These are phyloP conservation scores for Pocota personata DNA, from an alignment of 2,888 invertebrate genomes.

Conservation along the genomic window DNA sequence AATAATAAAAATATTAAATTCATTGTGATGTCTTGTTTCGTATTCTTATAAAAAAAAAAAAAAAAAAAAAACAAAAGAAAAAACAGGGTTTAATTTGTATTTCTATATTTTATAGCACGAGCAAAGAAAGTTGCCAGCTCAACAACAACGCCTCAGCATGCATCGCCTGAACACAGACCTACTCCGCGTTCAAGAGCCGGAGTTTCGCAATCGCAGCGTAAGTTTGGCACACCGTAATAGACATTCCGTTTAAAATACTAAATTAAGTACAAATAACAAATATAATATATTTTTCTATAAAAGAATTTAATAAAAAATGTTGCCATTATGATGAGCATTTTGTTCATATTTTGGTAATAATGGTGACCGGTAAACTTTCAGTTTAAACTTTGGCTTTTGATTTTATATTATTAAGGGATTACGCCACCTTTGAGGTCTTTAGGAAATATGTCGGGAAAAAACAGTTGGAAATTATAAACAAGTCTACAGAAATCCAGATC, in stretches of 20 bases:
- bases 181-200: slow-evolving; percentile 87
- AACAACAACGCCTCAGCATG: slow-evolving; percentile 75
- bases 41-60: not conserved
- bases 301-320: not conserved
- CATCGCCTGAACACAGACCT: slow-evolving; percentile 85
- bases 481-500: too few species aligned
- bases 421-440: not conserved
- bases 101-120: slow-evolving; percentile 84
- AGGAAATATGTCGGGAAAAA: not conserved
- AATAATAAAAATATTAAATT: slow-evolving; percentile 1
- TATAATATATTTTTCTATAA: not conserved
- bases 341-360: not conserved
- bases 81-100: slow-evolving; percentile 45
- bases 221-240: slow-evolving; percentile 81
- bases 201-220: slow-evolving; percentile 97
- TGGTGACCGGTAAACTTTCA: slow-evolving; percentile 11
- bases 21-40: slow-evolving; percentile 30
- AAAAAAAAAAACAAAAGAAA: too few species aligned
- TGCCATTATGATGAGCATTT: not conserved
- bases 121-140: slow-evolving; percentile 85
- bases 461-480: too few species aligned
- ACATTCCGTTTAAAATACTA: not conserved
- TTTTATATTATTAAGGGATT: not conserved
- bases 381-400: slow-evolving; percentile 17
- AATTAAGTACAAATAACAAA: not conserved